A percentile compares a stretch with the other conserved stretches of the same genome.
These are phyloP conservation scores for Bombus affinis DNA, from an alignment of 1,140 invertebrate genomes.

Conservation along the genomic window DNA sequence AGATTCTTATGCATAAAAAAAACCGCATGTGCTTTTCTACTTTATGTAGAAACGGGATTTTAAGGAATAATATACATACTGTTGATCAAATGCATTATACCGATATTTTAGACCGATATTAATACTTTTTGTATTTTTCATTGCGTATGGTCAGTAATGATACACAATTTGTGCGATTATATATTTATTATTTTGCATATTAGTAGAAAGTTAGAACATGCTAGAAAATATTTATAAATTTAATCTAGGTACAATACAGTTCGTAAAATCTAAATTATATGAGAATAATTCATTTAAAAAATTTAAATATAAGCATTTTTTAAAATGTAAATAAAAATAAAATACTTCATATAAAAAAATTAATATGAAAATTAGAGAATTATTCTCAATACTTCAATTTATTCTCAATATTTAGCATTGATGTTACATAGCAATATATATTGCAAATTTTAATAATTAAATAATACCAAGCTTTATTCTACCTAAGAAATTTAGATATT, in stretches of 20 bases:
- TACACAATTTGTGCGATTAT: background rate
- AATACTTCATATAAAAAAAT: background rate
- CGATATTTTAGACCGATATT: background rate
- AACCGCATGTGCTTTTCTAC: constrained; percentile 5
- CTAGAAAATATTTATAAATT: constrained; percentile 5
- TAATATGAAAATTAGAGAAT: background rate
- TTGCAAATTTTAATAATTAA: constrained; percentile 8
- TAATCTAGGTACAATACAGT: constrained; percentile 10
- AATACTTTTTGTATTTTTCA: background rate
- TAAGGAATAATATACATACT: background rate
- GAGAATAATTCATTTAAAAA: constrained; percentile 17
- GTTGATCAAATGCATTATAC: background rate
- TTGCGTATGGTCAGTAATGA: background rate
- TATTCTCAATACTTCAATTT: background rate
- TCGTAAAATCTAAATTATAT: background rate
- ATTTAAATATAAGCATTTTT: background rate
- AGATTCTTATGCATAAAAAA: constrained; percentile 18
- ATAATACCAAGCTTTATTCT: background rate
- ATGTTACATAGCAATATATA: background rate
- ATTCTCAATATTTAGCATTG: background rate
- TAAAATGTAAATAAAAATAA: background rate
- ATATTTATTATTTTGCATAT: constrained; percentile 2
- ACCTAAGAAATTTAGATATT: background rate
- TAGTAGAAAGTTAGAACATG: background rate
- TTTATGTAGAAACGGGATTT: background rate